Percentiles rank a stretch among this genome's conserved stretches.
Evolutionary conservation across 1,140 invertebrate species (phyloP).

Genomic region (Hypothenemus hampei): DNA sequence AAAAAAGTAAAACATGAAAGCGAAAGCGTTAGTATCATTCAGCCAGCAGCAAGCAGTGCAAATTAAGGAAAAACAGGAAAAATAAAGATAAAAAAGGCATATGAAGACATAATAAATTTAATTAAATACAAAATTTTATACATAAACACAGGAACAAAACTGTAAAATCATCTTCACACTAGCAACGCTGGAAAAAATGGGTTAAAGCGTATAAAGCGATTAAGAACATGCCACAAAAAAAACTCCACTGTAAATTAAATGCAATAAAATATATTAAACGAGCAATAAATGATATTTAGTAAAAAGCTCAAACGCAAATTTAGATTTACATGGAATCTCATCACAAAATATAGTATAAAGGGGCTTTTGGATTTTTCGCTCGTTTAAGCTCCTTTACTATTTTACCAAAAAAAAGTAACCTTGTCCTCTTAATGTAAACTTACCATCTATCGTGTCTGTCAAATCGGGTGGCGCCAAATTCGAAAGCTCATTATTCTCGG

Average conservation of each 20-base stretch:
- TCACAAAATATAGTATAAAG: no score
- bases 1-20: conserved; percentile 3
- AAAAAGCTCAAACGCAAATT: no score
- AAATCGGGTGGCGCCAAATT: conserved; percentile 53
- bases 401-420: no score
- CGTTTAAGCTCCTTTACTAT: no score
- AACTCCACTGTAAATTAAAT: not conserved
- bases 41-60: conserved; percentile 16
- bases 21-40: conserved; percentile 17
- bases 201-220: not conserved
- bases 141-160: not conserved
- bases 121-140: conserved; percentile 14
- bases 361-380: no score
- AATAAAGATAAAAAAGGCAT: conserved; percentile 10
- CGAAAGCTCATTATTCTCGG: conserved; percentile 43
- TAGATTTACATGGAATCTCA: no score
- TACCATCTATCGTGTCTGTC: conserved; percentile 57
- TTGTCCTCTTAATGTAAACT: no score
- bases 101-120: conserved; percentile 11
- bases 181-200: conserved; percentile 1
- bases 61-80: conserved; percentile 10
- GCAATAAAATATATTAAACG: not conserved
- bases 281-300: no score
- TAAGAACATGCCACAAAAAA: not conserved
- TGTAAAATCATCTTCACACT: conserved; percentile 1